Evolutionary conservation across 2,113 vertebrate genomes (phyloP).

Genomic region (Sphyrna mokarran): DNA sequence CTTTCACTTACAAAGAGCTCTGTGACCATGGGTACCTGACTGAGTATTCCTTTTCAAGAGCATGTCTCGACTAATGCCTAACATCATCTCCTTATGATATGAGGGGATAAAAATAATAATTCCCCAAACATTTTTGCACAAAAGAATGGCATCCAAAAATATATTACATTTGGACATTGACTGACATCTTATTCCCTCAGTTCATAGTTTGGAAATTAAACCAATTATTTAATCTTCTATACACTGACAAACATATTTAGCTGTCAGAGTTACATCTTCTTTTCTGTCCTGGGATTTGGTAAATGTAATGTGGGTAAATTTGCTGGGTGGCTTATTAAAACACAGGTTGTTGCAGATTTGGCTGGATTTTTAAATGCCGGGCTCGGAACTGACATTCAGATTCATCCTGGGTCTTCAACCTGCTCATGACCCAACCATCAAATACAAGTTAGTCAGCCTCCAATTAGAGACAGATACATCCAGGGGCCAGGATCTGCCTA

Average conservation of each 20-base stretch:
- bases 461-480: no score
- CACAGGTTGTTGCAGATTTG: background rate
- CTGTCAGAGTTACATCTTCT: background rate
- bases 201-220: background rate
- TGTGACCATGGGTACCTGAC: background rate
- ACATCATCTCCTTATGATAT: background rate
- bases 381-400: background rate
- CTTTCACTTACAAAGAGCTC: background rate
- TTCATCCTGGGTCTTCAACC: background rate
- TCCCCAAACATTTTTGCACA: background rate
- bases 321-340: background rate
- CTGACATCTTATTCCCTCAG: background rate
- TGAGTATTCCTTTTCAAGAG: slow-evolving; percentile 26
- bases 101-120: background rate
- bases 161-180: background rate
- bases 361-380: no score
- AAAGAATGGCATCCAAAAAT: background rate
- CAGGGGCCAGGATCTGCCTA: no score
- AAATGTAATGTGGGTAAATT: background rate
- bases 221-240: background rate
- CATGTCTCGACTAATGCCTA: background rate
- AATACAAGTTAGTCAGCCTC: no score
- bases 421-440: no score
- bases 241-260: background rate
- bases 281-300: background rate